Conservation (phyloP, 2,113 vertebrate genomes). For the Tricholaema leucomelas region DNA sequence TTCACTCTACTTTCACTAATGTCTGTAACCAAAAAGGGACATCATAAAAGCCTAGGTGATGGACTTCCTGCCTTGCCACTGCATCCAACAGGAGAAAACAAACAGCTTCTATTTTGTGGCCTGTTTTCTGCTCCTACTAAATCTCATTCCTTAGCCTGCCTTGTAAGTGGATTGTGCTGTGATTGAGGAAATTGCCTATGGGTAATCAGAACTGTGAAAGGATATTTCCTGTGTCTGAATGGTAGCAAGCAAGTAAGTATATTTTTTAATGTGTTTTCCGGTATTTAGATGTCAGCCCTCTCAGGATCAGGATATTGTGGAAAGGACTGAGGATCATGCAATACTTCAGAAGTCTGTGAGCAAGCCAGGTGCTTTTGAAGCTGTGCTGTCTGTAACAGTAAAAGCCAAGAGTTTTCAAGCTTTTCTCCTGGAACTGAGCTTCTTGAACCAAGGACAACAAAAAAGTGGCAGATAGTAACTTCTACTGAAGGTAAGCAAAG, state of each 20-base stretch:
- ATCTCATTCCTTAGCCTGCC: neutral
- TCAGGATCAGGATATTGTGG: neutral
- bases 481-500: neutral
- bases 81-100: neutral
- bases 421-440: neutral
- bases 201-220: neutral
- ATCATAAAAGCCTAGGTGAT: neutral
- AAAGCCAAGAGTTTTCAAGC: neutral
- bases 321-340: neutral
- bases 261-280: neutral
- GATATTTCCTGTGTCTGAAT: neutral
- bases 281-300: neutral
- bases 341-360: neutral
- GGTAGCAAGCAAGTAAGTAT: neutral
- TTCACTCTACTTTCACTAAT: neutral
- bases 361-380: neutral
- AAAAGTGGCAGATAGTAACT: neutral
- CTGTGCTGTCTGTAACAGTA: neutral
- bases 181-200: neutral
- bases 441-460: neutral
- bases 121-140: neutral
- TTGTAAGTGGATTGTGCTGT: neutral
- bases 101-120: neutral
- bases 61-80: neutral
- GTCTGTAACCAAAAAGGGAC: neutral